Percentiles rank a stretch among this genome's conserved stretches.
phyloP scores from a whole-genome alignment of 2,888 invertebrate genomes.

The Eilema depressum region DNA sequence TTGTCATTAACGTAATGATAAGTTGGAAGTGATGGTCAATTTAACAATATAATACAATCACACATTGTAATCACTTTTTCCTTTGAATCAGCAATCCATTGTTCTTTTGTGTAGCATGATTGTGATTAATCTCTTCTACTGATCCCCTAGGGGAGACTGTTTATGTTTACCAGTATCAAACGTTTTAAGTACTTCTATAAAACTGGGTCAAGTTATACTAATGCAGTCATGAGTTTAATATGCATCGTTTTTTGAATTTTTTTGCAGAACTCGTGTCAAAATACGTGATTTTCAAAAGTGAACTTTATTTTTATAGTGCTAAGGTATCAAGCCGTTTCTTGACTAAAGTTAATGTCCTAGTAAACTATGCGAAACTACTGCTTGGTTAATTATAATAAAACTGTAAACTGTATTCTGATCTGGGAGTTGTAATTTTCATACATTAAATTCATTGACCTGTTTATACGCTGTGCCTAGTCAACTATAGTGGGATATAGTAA shows the following conservation, averaged over 20 bases:
- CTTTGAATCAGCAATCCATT: constrained; percentile 9
- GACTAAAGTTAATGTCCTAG: neutral
- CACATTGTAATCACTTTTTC: constrained; percentile 9
- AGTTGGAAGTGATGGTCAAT: constrained; percentile 3
- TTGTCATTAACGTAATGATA: neutral
- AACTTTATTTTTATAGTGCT: neutral
- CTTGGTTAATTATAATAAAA: neutral
- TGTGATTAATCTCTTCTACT: constrained; percentile 12
- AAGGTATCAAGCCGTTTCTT: neutral
- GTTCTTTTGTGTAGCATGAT: constrained; percentile 7
- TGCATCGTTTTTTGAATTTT: neutral
- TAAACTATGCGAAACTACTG: neutral
- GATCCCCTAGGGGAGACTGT: neutral
- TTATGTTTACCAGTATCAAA: neutral
- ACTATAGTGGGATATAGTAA: neutral
- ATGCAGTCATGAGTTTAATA: neutral
- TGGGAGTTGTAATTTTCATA: neutral
- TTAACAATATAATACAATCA: constrained; percentile 9
- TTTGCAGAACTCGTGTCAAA: neutral
- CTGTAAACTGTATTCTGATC: neutral
- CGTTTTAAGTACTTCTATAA: neutral
- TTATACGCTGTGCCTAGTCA: neutral
- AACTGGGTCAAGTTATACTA: constrained; percentile 6
- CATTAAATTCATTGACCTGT: neutral
- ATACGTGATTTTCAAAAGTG: neutral